Conservation (phyloP, 2,113 vertebrate species). For the Rhabdomys dilectus region DNA sequence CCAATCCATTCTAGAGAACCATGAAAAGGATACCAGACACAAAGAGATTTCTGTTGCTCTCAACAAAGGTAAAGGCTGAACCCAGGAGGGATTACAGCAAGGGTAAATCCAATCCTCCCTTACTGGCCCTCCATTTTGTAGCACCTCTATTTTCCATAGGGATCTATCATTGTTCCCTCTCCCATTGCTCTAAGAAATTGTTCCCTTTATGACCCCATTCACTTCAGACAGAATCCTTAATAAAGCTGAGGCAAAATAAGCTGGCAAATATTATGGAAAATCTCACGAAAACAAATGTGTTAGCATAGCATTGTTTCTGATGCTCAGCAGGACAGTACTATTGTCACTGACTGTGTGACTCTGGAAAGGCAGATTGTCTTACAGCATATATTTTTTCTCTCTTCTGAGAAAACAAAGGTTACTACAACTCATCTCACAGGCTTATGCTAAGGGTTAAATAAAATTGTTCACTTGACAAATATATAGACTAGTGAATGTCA, state of each 20-base stretch:
- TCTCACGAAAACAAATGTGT: background rate
- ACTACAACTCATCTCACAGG: background rate
- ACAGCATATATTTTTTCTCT: background rate
- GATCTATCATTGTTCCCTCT: background rate
- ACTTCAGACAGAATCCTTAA: background rate
- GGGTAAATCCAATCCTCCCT: background rate
- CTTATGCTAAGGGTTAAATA: constrained; percentile 16
- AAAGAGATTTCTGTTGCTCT: background rate
- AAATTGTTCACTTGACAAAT: constrained; percentile 22
- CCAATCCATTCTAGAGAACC: constrained; percentile 17
- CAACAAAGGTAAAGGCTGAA: background rate
- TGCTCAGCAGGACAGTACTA: background rate
- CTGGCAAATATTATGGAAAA: background rate
- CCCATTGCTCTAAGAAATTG: background rate
- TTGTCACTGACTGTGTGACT: background rate
- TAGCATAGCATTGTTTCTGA: background rate
- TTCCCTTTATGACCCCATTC: background rate
- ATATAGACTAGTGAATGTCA: background rate
- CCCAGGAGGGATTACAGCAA: background rate
- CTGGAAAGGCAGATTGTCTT: background rate
- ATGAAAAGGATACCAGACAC: background rate
- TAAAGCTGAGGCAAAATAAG: background rate
- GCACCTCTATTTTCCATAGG: background rate
- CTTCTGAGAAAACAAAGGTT: background rate
- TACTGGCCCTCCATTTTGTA: background rate